Evolutionary conservation across 2,888 invertebrate genomes (phyloP).

Genomic region (Lordiphosa fenestrarum): DNA sequence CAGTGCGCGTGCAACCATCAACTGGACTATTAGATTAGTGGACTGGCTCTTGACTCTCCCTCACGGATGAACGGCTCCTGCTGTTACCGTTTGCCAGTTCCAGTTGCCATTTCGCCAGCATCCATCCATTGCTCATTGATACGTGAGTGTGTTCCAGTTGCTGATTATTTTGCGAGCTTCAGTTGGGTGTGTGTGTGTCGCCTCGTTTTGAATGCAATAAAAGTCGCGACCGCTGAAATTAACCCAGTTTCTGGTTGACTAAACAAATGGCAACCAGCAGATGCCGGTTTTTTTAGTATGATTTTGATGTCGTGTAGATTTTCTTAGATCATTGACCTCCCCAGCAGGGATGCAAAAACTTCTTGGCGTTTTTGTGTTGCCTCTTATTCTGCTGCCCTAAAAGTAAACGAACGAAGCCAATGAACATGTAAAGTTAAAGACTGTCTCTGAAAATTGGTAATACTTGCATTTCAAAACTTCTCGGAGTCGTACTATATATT

Average conservation of each 20-base stretch:
- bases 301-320: constrained; percentile 14
- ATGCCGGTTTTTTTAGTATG: constrained; percentile 29
- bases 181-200: constrained; percentile 18
- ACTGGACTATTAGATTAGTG: constrained; percentile 50
- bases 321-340: neutral
- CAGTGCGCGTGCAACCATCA: constrained; percentile 17
- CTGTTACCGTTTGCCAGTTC: constrained; percentile 16
- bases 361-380: too few relatives aligned
- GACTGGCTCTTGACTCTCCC: constrained; percentile 3
- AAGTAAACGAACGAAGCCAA: too few relatives aligned
- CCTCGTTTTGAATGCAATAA: constrained; percentile 46
- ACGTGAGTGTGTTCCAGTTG: constrained; percentile 16
- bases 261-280: constrained; percentile 22
- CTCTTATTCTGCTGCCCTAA: too few relatives aligned
- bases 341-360: too few relatives aligned
- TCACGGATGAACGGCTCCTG: constrained; percentile 30
- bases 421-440: too few relatives aligned
- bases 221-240: constrained; percentile 48
- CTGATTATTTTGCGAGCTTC: constrained; percentile 50
- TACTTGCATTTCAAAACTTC: too few relatives aligned
- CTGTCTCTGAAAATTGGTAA: too few relatives aligned
- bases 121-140: constrained; percentile 40
- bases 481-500: too few relatives aligned
- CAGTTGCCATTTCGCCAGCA: constrained; percentile 39
- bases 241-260: constrained; percentile 48